These are phyloP conservation scores for Raja brachyura DNA, from an alignment of 2,113 vertebrate genomes.

Conservation along the genomic window DNA sequence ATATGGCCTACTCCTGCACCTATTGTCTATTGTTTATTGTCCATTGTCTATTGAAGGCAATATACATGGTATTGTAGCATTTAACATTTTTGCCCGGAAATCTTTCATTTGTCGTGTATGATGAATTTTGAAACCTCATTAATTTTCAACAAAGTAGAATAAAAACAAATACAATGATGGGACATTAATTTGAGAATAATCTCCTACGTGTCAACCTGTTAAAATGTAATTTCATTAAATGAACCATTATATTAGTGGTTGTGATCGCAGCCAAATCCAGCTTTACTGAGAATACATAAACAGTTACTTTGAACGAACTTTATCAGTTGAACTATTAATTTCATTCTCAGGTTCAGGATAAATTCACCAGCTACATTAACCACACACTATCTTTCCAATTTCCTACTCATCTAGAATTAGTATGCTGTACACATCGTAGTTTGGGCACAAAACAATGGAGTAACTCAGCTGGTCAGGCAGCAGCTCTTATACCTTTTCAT, in stretches of 20 bases:
- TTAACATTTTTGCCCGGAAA: not conserved
- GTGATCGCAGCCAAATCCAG: not conserved
- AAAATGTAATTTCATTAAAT: not conserved
- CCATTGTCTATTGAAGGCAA: not conserved
- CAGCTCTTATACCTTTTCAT: no score
- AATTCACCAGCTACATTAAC: not conserved
- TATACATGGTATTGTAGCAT: not conserved
- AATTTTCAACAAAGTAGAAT: not conserved
- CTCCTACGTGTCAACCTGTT: not conserved
- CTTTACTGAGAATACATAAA: not conserved
- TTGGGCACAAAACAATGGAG: no score
- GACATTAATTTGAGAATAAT: not conserved
- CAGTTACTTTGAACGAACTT: not conserved
- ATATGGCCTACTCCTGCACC: no score
- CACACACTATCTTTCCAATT: not conserved
- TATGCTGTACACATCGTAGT: not conserved
- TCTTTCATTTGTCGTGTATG: not conserved
- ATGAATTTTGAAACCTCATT: not conserved
- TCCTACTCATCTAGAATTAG: not conserved
- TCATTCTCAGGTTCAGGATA: not conserved
- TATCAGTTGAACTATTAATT: not conserved
- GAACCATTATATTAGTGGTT: not conserved
- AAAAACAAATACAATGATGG: not conserved
- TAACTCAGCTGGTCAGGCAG: not conserved
- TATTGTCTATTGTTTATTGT: no score